phyloP scores from a whole-genome alignment of 2,797 vertebrate genomes.

The Setipinna tenuifilis region DNA sequence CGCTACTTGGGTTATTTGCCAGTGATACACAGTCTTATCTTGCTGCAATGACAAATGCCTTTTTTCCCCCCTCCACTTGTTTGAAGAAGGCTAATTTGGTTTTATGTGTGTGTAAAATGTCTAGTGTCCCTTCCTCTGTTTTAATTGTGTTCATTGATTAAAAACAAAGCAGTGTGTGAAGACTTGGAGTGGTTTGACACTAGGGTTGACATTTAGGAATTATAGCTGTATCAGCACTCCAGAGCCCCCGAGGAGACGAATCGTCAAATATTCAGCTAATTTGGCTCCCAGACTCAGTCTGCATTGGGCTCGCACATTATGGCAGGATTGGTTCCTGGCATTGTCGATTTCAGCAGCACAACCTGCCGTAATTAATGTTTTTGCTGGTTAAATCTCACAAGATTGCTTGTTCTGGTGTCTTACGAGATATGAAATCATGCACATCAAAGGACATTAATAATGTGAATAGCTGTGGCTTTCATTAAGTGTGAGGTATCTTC shows the following conservation, averaged over 20 bases:
- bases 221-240: slow-evolving; percentile 9
- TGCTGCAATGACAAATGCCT: neutral
- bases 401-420: neutral
- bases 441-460: neutral
- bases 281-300: neutral
- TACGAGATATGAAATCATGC: neutral
- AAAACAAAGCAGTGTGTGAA: neutral
- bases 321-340: no score
- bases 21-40: neutral
- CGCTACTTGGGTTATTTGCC: neutral
- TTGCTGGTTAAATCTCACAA: no score
- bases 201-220: slow-evolving; percentile 7
- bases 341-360: no score
- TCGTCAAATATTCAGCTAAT: slow-evolving; percentile 9
- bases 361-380: no score
- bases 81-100: slow-evolving; percentile 13
- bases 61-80: neutral
- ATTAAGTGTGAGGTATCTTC: neutral
- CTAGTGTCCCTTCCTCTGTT: neutral
- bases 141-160: slow-evolving; percentile 25
- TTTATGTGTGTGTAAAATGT: neutral
- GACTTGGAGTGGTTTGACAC: neutral
- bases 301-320: neutral
- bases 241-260: neutral
- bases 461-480: neutral